Evolutionary conservation across 2,888 invertebrate genomes (phyloP), one percentile per base, ranked within the genome.

Genomic region (Ypsolopha scabrella): DNA sequence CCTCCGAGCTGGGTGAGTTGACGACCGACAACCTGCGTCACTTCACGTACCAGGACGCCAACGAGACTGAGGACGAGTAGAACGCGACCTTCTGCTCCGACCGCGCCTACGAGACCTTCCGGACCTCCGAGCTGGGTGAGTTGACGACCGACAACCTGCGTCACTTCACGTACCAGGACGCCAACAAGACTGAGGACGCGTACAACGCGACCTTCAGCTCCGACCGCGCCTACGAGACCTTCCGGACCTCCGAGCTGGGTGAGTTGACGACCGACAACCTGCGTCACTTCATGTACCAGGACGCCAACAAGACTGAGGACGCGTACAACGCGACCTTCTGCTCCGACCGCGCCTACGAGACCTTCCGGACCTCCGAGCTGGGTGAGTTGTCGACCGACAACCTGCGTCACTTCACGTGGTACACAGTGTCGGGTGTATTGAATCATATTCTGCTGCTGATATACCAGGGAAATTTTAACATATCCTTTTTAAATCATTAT

Each of bases 91-190:
- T n/a, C n/a, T n/a, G n/a, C n/a, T n/a, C n/a, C n/a, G n/a, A n/a
- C n/a, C n/a, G n/a, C n/a, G n/a, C n/a, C n/a, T n/a, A n/a, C n/a
- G n/a, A 79, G 58, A 80, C 72, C 39, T 81, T 86, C 68, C 70
- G 80, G 50, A 85, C 85, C 7, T 53, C 67, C 11, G 78, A 79
- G 56, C 53, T 68, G 56, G 59, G 82, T 83, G 51, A 69, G 68
- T 44, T 37, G 11, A n/a, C 13, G 11, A 44, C 4, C 11, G 3
- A 13, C 1, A 61, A 90, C 39, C 81, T 96, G 60, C 91, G 90
- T 7, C 96, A 96, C 79, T 96, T 90, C 73, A 91, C 93, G 0
- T 87, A 78, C 55, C 75, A 75, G 55, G 90, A 90, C 63, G 86
- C 88, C 44, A 24, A 24, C 24, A 4, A 24, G 24, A 24, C 24